phyloP scores from a whole-genome alignment of 2,797 vertebrate genomes.

The Siniperca scherzeri region DNA sequence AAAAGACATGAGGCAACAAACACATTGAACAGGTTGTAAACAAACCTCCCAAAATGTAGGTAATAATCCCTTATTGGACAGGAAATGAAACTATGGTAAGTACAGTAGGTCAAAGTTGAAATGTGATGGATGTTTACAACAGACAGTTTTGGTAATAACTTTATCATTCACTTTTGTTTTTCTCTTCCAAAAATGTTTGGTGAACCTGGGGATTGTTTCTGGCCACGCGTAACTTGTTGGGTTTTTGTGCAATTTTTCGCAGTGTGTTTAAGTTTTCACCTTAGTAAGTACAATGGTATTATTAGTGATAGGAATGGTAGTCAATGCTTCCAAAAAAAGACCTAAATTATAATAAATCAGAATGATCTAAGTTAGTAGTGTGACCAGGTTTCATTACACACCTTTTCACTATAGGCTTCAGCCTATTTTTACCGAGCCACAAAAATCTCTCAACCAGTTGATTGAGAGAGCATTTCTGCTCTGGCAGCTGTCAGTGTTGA shows the following conservation, averaged over 20 bases:
- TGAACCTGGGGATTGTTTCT: background rate
- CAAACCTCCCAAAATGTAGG: background rate
- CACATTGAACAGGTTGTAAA: too few species aligned
- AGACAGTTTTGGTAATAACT: too few species aligned
- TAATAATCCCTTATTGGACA: background rate
- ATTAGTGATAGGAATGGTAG: too few species aligned
- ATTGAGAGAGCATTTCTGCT: slow-evolving; percentile 35
- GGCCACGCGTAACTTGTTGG: too few species aligned
- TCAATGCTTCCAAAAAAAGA: background rate
- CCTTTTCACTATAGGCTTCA: background rate
- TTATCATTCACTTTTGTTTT: too few species aligned
- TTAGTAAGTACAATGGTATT: too few species aligned
- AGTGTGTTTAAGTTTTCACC: background rate
- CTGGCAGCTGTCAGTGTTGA: slow-evolving; percentile 21
- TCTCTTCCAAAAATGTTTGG: background rate
- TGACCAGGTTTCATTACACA: background rate
- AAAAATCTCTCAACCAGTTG: slow-evolving; percentile 4
- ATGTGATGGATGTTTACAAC: too few species aligned
- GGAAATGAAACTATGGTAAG: too few species aligned
- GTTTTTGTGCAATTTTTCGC: background rate
- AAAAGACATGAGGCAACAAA: background rate
- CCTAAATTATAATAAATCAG: background rate
- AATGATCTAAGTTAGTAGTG: too few species aligned
- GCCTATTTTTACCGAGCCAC: background rate
- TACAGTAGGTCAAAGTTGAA: too few species aligned